These are phyloP conservation scores for Laticauda colubrina DNA, from an alignment of 2,113 vertebrate genomes.

Conservation along the genomic window DNA sequence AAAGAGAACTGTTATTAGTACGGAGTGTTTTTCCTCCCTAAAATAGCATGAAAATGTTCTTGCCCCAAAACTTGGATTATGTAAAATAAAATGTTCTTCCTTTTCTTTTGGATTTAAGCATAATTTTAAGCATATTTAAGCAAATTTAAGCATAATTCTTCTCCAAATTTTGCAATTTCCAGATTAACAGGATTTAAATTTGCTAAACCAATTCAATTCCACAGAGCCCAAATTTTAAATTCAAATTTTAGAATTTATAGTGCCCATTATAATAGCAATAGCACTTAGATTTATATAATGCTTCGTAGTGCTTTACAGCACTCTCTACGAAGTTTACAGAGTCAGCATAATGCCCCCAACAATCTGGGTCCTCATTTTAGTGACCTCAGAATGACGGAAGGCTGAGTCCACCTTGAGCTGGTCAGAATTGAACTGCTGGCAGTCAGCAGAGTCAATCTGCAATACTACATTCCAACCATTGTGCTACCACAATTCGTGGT, in stretches of 20 bases:
- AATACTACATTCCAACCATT: not conserved
- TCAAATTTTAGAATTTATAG: not conserved
- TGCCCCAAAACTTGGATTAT: conserved; percentile 3
- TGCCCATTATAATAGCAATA: not conserved
- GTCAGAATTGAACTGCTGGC: not conserved
- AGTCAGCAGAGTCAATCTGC: not conserved
- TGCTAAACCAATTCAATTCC: not conserved
- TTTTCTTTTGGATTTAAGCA: not conserved
- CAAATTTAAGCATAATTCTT: not conserved
- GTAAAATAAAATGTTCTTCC: conserved; percentile 4
- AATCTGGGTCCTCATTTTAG: not conserved
- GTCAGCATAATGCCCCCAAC: not conserved
- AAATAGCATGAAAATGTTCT: conserved; percentile 15
- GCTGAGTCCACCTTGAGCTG: not conserved
- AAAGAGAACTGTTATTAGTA: conserved; percentile 38
- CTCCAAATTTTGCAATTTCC: not conserved
- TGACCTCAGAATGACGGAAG: not conserved
- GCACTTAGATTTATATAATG: not conserved
- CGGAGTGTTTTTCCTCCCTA: conserved; percentile 21
- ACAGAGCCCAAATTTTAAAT: not conserved
- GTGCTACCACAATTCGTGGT: not conserved
- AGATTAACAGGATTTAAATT: not conserved
- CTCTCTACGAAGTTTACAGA: not conserved
- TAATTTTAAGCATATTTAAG: no score
- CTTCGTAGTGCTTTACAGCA: not conserved